Percentiles rank a stretch among this genome's conserved stretches.
phyloP scores from a whole-genome alignment of 2,797 vertebrate species.

The Cetoscarus ocellatus region DNA sequence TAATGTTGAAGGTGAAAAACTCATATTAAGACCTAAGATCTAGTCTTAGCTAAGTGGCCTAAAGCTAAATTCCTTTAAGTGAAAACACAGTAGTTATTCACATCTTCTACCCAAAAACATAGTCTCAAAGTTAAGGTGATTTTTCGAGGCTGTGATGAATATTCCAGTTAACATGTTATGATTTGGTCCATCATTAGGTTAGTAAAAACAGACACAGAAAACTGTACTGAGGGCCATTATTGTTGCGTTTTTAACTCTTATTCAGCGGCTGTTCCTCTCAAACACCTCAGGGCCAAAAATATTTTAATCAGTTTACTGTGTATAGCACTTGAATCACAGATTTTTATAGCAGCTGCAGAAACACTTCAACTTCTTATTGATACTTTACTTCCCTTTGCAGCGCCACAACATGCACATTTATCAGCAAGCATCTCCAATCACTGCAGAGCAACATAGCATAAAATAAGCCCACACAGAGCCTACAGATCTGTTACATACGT shows the following conservation, averaged over 20 bases:
- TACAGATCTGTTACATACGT: neutral
- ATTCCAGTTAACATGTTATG: neutral
- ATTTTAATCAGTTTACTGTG: neutral
- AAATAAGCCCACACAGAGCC: neutral
- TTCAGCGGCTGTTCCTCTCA: neutral
- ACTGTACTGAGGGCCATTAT: neutral
- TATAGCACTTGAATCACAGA: neutral
- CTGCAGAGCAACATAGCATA: conserved; percentile 5
- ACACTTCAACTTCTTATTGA: neutral
- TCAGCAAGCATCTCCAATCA: conserved; percentile 25
- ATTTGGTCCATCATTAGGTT: neutral
- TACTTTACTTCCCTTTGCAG: neutral
- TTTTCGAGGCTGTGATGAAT: too few relatives aligned
- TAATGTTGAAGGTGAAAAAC: too few relatives aligned
- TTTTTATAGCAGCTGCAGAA: neutral
- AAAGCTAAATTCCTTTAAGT: too few relatives aligned
- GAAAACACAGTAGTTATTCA: too few relatives aligned
- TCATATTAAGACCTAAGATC: too few relatives aligned
- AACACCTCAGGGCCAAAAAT: neutral
- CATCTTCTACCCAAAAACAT: too few relatives aligned
- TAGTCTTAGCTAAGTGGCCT: too few relatives aligned
- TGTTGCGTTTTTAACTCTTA: too few relatives aligned
- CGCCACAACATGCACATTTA: neutral
- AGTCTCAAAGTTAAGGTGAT: too few relatives aligned
- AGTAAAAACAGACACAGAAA: neutral